Base-by-base conservation (phyloP, 2,888 invertebrate species). In the Onthophagus sagittarius region DNA sequence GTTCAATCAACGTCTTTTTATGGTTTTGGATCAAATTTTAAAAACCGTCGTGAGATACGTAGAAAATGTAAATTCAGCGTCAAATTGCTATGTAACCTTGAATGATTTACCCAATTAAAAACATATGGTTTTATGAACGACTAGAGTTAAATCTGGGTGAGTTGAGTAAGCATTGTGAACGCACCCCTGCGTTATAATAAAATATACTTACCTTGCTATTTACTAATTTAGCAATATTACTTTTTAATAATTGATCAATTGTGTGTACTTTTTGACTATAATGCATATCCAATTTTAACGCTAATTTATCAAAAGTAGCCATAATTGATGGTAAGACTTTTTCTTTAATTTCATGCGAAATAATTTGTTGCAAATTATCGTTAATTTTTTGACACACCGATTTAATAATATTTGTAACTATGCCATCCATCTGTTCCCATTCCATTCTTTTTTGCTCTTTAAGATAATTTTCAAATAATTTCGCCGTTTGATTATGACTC, bases 181-280 rank as follows among this genome's bases (percentile, higher is more conserved):
- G n/a, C n/a, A n/a, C 23, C 23, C 23, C 23, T 7, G n/a, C n/a
- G n/a, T 13, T 15, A 65, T 14, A n/a, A 3, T 9, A 62, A 33
- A 23, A 23, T 23, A 5, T 31, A 31, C 83, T 81, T 82, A 94
- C 94, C 89, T 94, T 93, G 84, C 93, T 94, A 80, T 89, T 90
- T 80, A 94, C 90, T 67, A 95, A 87, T 81, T 95, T 94, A 23
- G 90, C 88, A 76, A 97, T 91, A 84, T 93, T 95, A 72, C 96
- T 94, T 76, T 92, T 90, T 63, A 97, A 86, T 79, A 93, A 87
- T 69, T 88, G 86, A 86, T 96, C 95, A 72, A 93, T 92, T 77
- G 90, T 89, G 78, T 89, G 88, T 77, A 93, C 87, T 86, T 93
- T 93, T 84, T 90, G 89, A 53, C 91, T 89, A 76, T 95, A 88